Conservation (phyloP, 2,797 vertebrate species). For the Glossophaga mutica region DNA sequence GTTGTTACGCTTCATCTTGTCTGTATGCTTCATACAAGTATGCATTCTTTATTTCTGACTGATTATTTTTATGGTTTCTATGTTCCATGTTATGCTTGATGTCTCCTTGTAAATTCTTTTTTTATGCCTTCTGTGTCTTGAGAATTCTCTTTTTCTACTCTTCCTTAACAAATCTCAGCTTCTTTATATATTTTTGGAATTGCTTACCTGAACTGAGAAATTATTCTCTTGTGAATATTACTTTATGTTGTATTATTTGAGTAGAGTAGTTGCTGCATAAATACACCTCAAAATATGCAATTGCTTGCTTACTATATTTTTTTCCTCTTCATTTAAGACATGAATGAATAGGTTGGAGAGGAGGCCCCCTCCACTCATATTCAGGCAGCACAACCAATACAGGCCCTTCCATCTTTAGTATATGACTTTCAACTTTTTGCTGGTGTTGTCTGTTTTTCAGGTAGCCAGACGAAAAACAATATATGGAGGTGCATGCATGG, state of each 20-base stretch:
- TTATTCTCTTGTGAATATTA: not conserved
- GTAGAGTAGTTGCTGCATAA: not conserved
- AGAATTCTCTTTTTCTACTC: not conserved
- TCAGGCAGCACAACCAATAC: not conserved
- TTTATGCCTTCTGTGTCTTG: not conserved
- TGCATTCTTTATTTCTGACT: too few species aligned
- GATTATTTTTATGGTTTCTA: too few species aligned
- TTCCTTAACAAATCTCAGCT: not conserved
- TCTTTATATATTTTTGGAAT: not conserved
- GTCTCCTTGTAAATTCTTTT: not conserved
- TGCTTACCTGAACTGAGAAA: constrained; percentile 8
- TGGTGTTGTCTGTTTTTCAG: not conserved
- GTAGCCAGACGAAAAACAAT: not conserved
- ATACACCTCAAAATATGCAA: not conserved
- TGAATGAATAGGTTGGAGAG: not conserved
- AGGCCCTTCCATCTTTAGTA: not conserved
- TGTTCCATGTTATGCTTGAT: too few species aligned
- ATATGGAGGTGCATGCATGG: not conserved
- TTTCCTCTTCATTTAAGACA: not conserved
- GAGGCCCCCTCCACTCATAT: not conserved
- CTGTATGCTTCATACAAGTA: too few species aligned
- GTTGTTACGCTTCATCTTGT: too few species aligned
- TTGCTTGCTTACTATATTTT: not conserved
- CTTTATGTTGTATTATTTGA: not conserved
- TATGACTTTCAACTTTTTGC: not conserved